Evolutionary conservation across 2,888 invertebrate species (phyloP), one percentile per base, ranked within the genome.

Genomic region (Ecdyonurus torrentis): DNA sequence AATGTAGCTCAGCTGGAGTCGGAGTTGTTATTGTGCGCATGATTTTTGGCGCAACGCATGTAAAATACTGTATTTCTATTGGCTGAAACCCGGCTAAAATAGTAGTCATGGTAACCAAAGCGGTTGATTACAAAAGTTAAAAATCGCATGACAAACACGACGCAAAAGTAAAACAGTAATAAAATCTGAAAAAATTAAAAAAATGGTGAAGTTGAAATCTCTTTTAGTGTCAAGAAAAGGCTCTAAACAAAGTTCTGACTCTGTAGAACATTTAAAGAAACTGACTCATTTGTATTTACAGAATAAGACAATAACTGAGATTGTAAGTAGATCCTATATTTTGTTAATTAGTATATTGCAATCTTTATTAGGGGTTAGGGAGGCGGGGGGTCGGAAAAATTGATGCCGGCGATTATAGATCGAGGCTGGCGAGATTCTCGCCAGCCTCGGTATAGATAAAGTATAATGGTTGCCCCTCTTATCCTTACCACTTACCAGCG

Each of bases 221-320:
- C 7, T 15, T 37, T 15, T 37, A 37, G 37, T 15, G 15, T 37
- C 37, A 10, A 5, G 37, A 37, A 37, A 37, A 37, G 37, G 37
- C 5, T 37, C 37, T 10, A 37, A 37, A 37, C 15, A 5, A 10
- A 37, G 7, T 15, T 37, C 37, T 37, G 15, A 23, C 1, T 25
- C 22, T 71, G 70, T 71, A 70, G 68, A 70, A 68, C 69, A 69
- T 52, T 66, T 67, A 67, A 70, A 69, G 60, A 72, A 71, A 63
- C 67, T 74, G 24, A 74, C 76, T 5, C 78, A 78, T 69, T 70
- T 84, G 61, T 81, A 81, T 71, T 76, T 82, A 75, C 81, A 83
- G 67, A 81, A 81, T 65, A 82, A 80, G 73, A 75, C 73, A 66
- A 74, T 84, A 3, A 74, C 74, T 53, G 75, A 76, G 69, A 82